Conservation (phyloP, 2,888 invertebrate genomes). For the Craniophora ligustri region DNA sequence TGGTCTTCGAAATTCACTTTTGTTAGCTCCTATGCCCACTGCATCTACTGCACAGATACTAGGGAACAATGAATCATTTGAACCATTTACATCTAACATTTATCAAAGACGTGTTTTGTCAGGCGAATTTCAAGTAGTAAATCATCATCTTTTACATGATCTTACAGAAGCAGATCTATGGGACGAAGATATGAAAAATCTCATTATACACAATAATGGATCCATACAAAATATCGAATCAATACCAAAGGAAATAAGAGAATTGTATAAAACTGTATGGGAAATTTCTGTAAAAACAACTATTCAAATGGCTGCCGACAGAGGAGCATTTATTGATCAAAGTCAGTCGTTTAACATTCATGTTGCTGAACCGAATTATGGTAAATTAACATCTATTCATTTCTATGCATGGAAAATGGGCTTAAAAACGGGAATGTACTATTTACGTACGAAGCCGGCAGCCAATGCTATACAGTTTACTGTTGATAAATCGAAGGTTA, state of each 20-base stretch:
- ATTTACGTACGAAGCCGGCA: conserved; percentile 98
- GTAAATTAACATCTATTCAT: conserved; percentile 98
- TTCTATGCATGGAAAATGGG: conserved; percentile 99
- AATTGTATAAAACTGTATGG: conserved; percentile 98
- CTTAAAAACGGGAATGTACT: conserved; percentile 99
- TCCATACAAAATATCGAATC: conserved; percentile 96
- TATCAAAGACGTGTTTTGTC: conserved; percentile 97
- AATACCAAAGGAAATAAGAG: conserved; percentile 95
- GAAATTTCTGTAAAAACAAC: conserved; percentile 98
- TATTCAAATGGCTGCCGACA: conserved; percentile 98
- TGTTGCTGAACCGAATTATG: conserved; percentile 97
- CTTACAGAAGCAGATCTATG: conserved; percentile 96
- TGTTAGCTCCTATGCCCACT: conserved; percentile 99
- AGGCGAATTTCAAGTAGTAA: conserved; percentile 98
- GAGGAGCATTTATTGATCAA: conserved; percentile 99
- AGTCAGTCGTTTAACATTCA: conserved; percentile 99
- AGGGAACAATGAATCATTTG: conserved; percentile 99
- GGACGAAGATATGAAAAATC: conserved; percentile 98
- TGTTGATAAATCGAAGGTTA: conserved; percentile 93
- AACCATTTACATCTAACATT: conserved; percentile 99
- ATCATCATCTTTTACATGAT: conserved; percentile 98
- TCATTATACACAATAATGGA: conserved; percentile 96
- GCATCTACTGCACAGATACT: conserved; percentile 99
- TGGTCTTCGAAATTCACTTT: conserved; percentile 97
- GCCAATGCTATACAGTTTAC: conserved; percentile 99